Evolutionary conservation across 2,113 vertebrate genomes (phyloP), one percentile per base, ranked within the genome.

Genomic region (Micromys minutus): DNA sequence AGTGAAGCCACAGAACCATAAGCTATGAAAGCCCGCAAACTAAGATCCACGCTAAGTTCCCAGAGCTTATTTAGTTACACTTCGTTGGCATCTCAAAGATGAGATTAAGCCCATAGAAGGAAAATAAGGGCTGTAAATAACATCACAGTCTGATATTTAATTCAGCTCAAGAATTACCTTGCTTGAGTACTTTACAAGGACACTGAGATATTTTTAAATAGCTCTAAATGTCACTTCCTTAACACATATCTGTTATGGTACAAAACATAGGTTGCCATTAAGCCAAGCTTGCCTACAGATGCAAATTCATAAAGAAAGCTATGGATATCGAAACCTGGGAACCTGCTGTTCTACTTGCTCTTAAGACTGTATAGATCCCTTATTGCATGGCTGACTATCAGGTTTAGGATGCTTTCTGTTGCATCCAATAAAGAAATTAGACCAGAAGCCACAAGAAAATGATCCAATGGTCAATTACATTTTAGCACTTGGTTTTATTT

Each of bases 341-440:
- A 39, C 72, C 96, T 59, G 77, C 90, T 94, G 50, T 90, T 93
- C 77, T 94, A 81, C 89, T 96, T 61, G 75, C 94, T 95, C 81
- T 36, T 39, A 80, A 39, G 36, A 81, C 50, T 29, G 3, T 55
- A 17, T n/a, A 74, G 22, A 69, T 75, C 97, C 97, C 96, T 86
- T 96, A 95, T 90, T 93, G 79, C 72, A 59, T 88, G 94, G 52
- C 95, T 94, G 95, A 95, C 93, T 95, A 72, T 98, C 81, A 96
- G n/a, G 21, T 92, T 97, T 96, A 90, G 94, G 87, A 59, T 87
- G 76, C 55, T 90, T 95, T 96, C 96, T 89, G 96, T 96, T 94
- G 96, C 95, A 94, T 83, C 75, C 36, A 84, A 93, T 90, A 92
- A 91, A 97, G 95, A 97, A 97, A 97, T 98, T 94, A 98, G 97